Conservation (phyloP, 1,140 invertebrate species). For the Eriocheir sinensis region DNA sequence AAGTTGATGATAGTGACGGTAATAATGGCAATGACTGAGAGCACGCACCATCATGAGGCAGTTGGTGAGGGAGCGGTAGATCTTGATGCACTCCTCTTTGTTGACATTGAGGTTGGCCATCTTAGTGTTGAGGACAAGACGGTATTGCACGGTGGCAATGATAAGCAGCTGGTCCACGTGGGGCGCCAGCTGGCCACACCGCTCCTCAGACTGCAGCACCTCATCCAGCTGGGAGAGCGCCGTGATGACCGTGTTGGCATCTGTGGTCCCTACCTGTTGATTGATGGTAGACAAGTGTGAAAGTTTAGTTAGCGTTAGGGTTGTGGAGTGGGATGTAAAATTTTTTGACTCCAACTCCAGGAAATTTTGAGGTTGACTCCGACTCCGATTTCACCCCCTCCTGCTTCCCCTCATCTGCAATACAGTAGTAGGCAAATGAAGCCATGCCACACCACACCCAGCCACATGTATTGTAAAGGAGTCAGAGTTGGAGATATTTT, state of each 20-base stretch:
- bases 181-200: conserved; percentile 80
- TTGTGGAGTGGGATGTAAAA: no score
- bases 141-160: conserved; percentile 88
- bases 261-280: conserved; percentile 76
- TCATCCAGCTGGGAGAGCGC: conserved; percentile 78
- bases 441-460: no score
- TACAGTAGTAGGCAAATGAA: no score
- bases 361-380: no score
- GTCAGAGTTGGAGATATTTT: no score
- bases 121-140: conserved; percentile 83
- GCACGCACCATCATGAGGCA: conserved; percentile 79
- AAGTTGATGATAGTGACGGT: no score
- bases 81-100: conserved; percentile 82
- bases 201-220: conserved; percentile 78
- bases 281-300: no score
- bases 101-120: conserved; percentile 82
- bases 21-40: neutral
- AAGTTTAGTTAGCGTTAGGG: no score
- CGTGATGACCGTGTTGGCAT: conserved; percentile 77
- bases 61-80: conserved; percentile 81
- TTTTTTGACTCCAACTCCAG: no score
- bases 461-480: no score
- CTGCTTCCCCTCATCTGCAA: no score
- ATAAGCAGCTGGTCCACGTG: conserved; percentile 89
- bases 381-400: no score